Evolutionary conservation across 37 sponge, comb jelly and placozoan species (phyloP).

Genomic region (Spongilla lacustris): DNA sequence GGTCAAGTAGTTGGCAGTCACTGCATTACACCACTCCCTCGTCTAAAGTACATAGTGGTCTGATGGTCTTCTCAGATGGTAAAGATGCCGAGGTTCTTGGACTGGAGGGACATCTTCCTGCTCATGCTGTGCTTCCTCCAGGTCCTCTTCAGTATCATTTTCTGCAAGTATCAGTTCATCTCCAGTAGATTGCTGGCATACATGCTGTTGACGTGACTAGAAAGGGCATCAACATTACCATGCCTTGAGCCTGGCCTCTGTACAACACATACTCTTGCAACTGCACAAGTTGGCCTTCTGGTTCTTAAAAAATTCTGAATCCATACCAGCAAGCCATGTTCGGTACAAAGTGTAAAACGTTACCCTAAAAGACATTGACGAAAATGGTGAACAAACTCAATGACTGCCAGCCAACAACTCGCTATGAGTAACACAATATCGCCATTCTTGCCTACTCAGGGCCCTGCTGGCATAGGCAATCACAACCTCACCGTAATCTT

Average conservation of each 20-base stretch:
- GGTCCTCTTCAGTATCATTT: too few species aligned
- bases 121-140: too few species aligned
- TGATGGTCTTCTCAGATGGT: too few species aligned
- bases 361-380: neutral
- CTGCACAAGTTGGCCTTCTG: neutral
- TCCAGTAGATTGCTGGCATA: too few species aligned
- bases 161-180: too few species aligned
- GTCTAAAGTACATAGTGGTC: too few species aligned
- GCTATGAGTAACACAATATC: neutral
- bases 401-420: constrained; percentile 17
- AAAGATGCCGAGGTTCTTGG: too few species aligned
- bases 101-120: too few species aligned
- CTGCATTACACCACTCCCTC: too few species aligned
- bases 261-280: neutral
- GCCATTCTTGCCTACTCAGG: neutral
- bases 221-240: neutral
- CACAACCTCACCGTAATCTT: constrained; percentile 1
- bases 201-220: neutral
- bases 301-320: constrained; percentile 2
- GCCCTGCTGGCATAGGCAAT: constrained; percentile 15
- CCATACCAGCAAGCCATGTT: neutral
- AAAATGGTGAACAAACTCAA: neutral
- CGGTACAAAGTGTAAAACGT: neutral
- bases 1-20: too few species aligned
- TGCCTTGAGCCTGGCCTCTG: too few species aligned